phyloP scores from a whole-genome alignment of 30 jellyfish, hydroid and myxozoan species.

The Nemopilema nomurai region DNA sequence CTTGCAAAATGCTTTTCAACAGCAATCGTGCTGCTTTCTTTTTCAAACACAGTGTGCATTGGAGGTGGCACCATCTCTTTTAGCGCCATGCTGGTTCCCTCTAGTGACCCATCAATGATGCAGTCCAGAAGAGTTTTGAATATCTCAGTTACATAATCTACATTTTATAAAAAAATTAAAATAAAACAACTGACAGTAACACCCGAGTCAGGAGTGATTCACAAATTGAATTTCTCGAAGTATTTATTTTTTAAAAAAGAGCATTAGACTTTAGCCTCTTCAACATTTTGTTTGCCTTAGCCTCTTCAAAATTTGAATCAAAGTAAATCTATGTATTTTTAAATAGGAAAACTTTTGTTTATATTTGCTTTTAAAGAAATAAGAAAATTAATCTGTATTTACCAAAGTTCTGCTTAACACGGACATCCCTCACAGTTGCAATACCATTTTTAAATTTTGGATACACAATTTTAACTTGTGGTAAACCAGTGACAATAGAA shows the following conservation, averaged over 20 bases:
- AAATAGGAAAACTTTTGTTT: neutral
- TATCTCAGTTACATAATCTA: neutral
- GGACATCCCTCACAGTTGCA: constrained; percentile 35
- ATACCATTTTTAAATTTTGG: constrained; percentile 33
- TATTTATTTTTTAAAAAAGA: neutral
- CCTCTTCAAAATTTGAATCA: neutral
- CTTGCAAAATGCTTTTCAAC: constrained; percentile 4
- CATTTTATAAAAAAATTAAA: neutral
- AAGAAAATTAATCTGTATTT: neutral
- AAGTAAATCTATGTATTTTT: neutral
- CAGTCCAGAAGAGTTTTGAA: neutral
- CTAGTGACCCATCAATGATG: neutral
- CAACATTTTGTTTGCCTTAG: neutral
- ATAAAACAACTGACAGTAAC: neutral
- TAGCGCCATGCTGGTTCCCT: neutral
- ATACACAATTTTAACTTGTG: neutral
- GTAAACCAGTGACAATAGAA: neutral
- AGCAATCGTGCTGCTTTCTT: constrained; percentile 5
- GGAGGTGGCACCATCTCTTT: constrained; percentile 25
- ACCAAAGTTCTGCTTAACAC: constrained; percentile 36
- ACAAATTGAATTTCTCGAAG: neutral
- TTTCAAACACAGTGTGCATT: constrained; percentile 12
- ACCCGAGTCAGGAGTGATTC: neutral
- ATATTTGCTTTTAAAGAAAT: neutral
- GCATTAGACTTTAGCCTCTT: neutral